Conservation (phyloP, 2,888 invertebrate species). For the Hirudinaria manillensis region DNA sequence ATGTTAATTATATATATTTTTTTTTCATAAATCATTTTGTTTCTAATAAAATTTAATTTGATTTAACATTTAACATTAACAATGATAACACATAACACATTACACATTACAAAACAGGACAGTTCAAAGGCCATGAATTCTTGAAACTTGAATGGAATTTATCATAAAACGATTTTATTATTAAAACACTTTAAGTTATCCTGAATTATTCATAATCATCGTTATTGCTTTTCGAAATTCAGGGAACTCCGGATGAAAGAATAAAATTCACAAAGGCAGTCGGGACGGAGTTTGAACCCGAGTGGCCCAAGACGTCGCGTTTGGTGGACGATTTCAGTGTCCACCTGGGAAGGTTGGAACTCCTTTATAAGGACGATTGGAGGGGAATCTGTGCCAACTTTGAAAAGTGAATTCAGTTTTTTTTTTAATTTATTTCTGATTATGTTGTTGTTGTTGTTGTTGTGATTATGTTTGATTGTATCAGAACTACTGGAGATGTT, state of each 20-base stretch:
- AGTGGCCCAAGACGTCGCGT: conserved; percentile 59
- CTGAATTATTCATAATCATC: not conserved
- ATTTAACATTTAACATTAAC: not conserved
- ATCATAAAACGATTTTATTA: not conserved
- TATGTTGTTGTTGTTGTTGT: not conserved
- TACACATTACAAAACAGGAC: not conserved
- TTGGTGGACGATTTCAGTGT: conserved; percentile 89
- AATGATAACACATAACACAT: not conserved
- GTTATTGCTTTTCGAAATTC: not conserved
- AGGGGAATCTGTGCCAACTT: conserved; percentile 93
- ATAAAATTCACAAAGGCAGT: conserved; percentile 27
- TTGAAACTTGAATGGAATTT: not conserved
- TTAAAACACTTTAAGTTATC: not conserved
- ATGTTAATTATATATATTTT: not conserved
- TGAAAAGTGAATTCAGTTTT: conserved; percentile 70
- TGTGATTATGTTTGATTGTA: too few relatives aligned
- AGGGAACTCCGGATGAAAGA: conserved; percentile 30
- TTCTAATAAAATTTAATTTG: not conserved
- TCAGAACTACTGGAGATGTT: too few relatives aligned
- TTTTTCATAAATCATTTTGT: too few relatives aligned
- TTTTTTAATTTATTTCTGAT: not conserved
- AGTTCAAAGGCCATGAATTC: too few relatives aligned
- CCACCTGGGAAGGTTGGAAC: conserved; percentile 79
- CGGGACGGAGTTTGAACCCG: conserved; percentile 21
- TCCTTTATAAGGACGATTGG: conserved; percentile 81